These are phyloP conservation scores for Archilochus colubris DNA, from an alignment of 2,113 vertebrate species.

Conservation along the genomic window DNA sequence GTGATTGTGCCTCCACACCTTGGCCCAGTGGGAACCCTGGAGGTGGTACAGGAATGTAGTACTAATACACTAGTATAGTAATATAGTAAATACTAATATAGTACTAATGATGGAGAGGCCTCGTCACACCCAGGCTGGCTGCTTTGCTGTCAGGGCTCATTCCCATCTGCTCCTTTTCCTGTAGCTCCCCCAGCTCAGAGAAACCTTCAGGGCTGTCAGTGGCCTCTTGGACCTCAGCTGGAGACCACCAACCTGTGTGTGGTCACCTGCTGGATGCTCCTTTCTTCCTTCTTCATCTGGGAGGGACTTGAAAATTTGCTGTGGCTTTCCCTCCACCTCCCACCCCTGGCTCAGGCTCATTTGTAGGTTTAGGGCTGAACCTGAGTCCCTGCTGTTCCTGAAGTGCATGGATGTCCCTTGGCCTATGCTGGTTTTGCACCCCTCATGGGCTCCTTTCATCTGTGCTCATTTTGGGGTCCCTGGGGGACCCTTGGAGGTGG, in stretches of 20 bases:
- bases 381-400: neutral
- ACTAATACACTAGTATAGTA: too few species aligned
- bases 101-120: neutral
- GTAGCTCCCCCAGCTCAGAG: neutral
- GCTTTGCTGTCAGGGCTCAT: neutral
- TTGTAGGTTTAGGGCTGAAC: neutral
- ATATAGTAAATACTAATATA: too few species aligned
- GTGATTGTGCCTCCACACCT: neutral
- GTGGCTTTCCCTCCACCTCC: neutral
- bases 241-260: neutral
- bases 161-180: neutral
- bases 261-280: neutral
- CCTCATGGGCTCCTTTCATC: neutral
- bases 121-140: neutral
- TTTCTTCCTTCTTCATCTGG: neutral
- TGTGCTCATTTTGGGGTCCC: neutral
- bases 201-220: neutral
- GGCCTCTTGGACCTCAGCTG: too few species aligned
- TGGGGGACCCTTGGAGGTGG: neutral
- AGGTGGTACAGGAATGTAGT: too few species aligned
- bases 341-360: neutral
- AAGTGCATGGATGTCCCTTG: accelerated
- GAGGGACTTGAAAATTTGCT: neutral
- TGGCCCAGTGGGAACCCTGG: neutral
- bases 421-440: neutral